These are phyloP conservation scores for Tribolium freemani DNA, from an alignment of 2,888 invertebrate species.

Conservation along the genomic window DNA sequence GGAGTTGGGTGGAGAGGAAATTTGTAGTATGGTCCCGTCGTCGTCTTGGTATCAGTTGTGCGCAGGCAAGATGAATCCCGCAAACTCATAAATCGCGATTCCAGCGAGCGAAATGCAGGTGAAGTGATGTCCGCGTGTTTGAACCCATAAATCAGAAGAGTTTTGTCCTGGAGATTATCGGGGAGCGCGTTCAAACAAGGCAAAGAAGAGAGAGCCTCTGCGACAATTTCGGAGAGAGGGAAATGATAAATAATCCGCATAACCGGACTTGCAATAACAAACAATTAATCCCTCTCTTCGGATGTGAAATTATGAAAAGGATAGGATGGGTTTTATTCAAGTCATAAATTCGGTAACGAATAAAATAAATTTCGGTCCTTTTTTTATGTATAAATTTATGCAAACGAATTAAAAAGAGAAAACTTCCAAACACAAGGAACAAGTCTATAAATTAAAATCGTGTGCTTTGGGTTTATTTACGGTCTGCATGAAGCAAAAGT, in stretches of 20 bases:
- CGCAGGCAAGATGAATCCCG: conserved; percentile 31
- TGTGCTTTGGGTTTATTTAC: conserved; percentile 40
- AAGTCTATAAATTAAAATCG: conserved; percentile 44
- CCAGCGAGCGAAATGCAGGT: conserved; percentile 48
- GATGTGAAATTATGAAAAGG: conserved; percentile 24
- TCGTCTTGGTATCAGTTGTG: neutral
- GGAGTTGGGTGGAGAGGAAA: neutral
- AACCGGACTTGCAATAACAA: conserved; percentile 33
- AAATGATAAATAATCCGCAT: conserved; percentile 37
- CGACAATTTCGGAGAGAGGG: conserved; percentile 28
- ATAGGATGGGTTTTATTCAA: conserved; percentile 29
- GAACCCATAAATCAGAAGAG: conserved; percentile 48
- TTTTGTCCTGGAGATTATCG: conserved; percentile 48
- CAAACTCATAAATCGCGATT: conserved; percentile 42
- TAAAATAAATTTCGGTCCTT: conserved; percentile 42
- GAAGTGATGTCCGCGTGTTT: conserved; percentile 45
- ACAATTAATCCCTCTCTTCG: conserved; percentile 35
- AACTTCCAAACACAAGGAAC: conserved; percentile 41
- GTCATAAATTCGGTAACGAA: conserved; percentile 40
- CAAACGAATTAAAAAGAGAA: conserved; percentile 39
- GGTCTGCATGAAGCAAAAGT: conserved; percentile 31
- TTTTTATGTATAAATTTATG: conserved; percentile 44
- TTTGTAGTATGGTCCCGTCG: conserved; percentile 6
- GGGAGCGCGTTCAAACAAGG: conserved; percentile 34
- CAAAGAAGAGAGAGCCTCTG: conserved; percentile 22